Evolutionary conservation across 2,797 vertebrate species (phyloP).

Genomic region (Anguilla anguilla): DNA sequence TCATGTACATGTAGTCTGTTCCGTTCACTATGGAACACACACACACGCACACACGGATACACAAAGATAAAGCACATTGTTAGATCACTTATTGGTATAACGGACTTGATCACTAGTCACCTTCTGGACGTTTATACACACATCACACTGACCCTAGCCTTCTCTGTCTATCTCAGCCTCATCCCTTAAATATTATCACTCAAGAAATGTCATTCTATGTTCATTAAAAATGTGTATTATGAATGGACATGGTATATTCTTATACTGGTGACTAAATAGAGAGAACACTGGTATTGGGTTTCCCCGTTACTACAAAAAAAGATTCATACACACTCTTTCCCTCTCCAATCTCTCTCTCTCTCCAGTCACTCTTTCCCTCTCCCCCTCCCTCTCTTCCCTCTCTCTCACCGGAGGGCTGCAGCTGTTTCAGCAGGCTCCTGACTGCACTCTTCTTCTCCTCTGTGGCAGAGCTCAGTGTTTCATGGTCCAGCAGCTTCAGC

Average conservation of each 20-base stretch:
- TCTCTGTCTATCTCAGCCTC: neutral
- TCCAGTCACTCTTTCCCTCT: neutral
- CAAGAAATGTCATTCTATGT: neutral
- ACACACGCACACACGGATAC: constrained; percentile 19
- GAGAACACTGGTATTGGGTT: no score
- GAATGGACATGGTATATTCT: neutral
- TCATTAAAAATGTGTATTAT: neutral
- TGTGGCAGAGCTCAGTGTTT: constrained; percentile 87
- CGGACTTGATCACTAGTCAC: neutral
- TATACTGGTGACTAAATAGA: neutral
- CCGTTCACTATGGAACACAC: constrained; percentile 76
- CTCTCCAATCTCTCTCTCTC: neutral
- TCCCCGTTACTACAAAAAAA: neutral
- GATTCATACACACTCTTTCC: neutral
- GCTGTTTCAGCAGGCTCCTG: constrained; percentile 84
- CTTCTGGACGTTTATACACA: neutral
- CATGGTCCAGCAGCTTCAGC: constrained; percentile 91
- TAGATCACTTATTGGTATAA: neutral
- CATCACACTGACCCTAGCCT: neutral
- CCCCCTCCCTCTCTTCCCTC: neutral
- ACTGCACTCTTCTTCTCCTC: constrained; percentile 89
- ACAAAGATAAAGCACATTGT: neutral
- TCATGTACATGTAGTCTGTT: constrained; percentile 88
- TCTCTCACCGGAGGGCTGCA: constrained; percentile 79
- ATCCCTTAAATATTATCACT: neutral